phyloP scores from a whole-genome alignment of 2,113 vertebrate genomes.

The Pipa parva region DNA sequence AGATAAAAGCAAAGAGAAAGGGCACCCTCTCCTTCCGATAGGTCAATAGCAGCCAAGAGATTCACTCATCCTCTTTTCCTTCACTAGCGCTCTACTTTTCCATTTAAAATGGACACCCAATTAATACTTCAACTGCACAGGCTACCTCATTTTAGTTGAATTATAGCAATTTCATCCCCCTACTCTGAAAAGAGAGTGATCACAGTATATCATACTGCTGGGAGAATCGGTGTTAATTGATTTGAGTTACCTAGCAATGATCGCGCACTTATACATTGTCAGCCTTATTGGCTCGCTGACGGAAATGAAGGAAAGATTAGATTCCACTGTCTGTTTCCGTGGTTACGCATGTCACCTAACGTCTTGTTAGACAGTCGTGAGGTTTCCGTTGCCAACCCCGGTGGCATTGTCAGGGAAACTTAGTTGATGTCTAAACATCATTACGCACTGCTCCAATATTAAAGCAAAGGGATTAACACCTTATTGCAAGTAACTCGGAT shows the following conservation, averaged over 20 bases:
- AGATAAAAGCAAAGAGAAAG: conserved; percentile 92
- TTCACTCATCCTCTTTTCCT: conserved; percentile 93
- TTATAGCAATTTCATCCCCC: conserved; percentile 91
- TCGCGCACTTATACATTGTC: conserved; percentile 75
- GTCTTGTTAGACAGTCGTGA: conserved; percentile 76
- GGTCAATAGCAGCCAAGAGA: conserved; percentile 98
- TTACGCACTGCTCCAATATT: conserved; percentile 92
- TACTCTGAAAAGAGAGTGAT: conserved; percentile 73
- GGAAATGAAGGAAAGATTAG: conserved; percentile 88
- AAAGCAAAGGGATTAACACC: conserved; percentile 97
- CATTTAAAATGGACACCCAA: conserved; percentile 99
- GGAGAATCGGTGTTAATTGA: conserved; percentile 90
- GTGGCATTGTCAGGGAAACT: conserved; percentile 86
- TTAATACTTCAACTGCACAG: conserved; percentile 85
- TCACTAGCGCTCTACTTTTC: conserved; percentile 79
- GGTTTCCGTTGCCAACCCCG: conserved; percentile 78
- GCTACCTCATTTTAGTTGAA: conserved; percentile 86
- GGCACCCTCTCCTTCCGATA: conserved; percentile 96
- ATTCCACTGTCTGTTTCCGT: conserved; percentile 80
- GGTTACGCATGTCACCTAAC: conserved; percentile 78
- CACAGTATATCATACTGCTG: conserved; percentile 80
- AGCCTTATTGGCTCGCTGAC: conserved; percentile 88
- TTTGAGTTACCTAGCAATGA: conserved; percentile 80
- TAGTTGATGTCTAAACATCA: conserved; percentile 90
- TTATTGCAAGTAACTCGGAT: conserved; percentile 99